Base-by-base conservation (phyloP, 1,140 invertebrate species). In the Pectinophora gossypiella region DNA sequence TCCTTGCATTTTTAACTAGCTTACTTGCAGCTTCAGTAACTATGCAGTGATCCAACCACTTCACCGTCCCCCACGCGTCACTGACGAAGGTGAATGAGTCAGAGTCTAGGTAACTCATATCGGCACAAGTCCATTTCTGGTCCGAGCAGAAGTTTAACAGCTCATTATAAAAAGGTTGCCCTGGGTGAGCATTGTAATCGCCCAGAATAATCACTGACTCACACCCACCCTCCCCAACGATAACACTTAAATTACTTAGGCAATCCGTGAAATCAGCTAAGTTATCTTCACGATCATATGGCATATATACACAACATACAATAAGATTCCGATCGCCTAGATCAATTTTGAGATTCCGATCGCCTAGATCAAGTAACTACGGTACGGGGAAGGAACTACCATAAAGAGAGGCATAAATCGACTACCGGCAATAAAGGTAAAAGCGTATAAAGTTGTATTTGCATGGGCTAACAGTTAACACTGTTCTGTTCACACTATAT, bases 351-450 rank as follows among this genome's bases (percentile, higher is more conserved):
- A n/a, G n/a, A n/a, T n/a, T n/a, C n/a, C n/a, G n/a, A n/a, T n/a
- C n/a, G 27, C 9, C n/a, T 9, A n/a, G 27, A 7, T n/a, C 27
- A 32, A 32, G 27, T 32, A 32, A 32, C n/a, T n/a, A n/a, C n/a
- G n/a, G n/a, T n/a, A n/a, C 9, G n/a, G 48, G 19, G 32, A 40
- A 50, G 38, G 10, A 13, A 7, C 18, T 19, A 4, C 10, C 13
- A 40, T 16, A 32, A 36, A 48, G 27, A 12, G 27, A 12, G 15
- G 36, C 48, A 59, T 59, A 59, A 54, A 59, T 59, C 36, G 19
- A 21, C 19, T 16, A 19, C 21, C 1, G 40, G 58, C 42, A 60
- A 60, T 60, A 60, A 55, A 59, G 49, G 52, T 60, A 60, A 55
- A 55, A 60, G 58, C 52, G 10, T 40, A 15, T 16, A 40, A 15